Evolutionary conservation across 2,113 vertebrate species (phyloP).

Genomic region (Grammomys surdaster): DNA sequence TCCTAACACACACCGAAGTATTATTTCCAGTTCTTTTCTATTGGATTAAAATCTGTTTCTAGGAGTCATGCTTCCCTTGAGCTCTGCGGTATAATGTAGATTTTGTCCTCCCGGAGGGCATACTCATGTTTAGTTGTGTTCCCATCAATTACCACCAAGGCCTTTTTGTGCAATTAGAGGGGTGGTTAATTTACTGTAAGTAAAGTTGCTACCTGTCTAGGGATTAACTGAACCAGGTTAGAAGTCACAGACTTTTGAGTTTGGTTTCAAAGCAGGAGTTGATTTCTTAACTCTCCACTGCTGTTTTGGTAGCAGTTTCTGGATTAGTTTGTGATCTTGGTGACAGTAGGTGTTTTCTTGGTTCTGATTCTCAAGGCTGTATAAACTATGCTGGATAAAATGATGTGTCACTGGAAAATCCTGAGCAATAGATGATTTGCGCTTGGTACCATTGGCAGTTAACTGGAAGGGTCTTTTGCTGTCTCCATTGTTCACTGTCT

Average conservation of each 20-base stretch:
- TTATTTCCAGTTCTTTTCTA: constrained; percentile 65
- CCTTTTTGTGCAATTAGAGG: constrained; percentile 72
- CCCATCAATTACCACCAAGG: constrained; percentile 60
- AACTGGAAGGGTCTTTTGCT: not conserved
- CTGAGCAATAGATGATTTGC: not conserved
- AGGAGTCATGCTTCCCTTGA: constrained; percentile 51
- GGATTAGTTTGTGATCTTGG: constrained; percentile 4
- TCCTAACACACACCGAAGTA: not conserved
- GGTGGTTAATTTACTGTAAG: constrained; percentile 74
- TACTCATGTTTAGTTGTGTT: constrained; percentile 73
- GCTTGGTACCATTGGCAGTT: not conserved
- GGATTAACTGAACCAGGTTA: constrained; percentile 70
- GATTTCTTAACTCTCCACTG: constrained; percentile 47
- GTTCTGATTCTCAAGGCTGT: not conserved
- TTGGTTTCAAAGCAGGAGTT: constrained; percentile 52
- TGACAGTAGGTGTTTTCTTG: constrained; percentile 45
- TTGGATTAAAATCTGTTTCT: constrained; percentile 57
- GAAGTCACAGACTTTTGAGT: constrained; percentile 61
- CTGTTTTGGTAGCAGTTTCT: constrained; percentile 62
- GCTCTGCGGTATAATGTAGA: constrained; percentile 41
- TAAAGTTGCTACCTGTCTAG: constrained; percentile 68
- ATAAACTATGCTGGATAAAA: constrained; percentile 16
- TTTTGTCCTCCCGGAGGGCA: constrained; percentile 64
- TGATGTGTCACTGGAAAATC: constrained; percentile 17
- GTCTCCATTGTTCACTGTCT: constrained; percentile 7